A percentile compares a stretch with the other conserved stretches of the same genome.
These are phyloP conservation scores for Myzus persicae DNA, from an alignment of 1,140 invertebrate species.

Conservation along the genomic window DNA sequence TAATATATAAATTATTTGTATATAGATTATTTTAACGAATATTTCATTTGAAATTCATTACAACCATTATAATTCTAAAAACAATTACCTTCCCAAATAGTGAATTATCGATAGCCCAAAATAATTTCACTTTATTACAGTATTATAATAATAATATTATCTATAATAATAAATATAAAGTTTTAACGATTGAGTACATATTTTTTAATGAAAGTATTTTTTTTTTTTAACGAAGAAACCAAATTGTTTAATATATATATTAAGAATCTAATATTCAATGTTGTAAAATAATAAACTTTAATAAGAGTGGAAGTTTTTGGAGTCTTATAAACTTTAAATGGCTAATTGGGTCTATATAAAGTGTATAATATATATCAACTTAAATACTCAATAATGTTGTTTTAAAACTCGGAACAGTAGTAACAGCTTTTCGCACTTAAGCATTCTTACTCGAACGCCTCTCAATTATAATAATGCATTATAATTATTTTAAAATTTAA, in stretches of 20 bases:
- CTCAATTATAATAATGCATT: not conserved
- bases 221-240: not conserved
- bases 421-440: not conserved
- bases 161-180: conserved; percentile 8
- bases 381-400: conserved; percentile 6
- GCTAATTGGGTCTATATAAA: not conserved
- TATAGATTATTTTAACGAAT: too few species aligned
- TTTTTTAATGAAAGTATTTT: not conserved
- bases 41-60: too few species aligned
- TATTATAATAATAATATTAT: too few species aligned
- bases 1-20: too few species aligned
- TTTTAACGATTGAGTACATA: not conserved
- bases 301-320: not conserved
- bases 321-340: conserved; percentile 18
- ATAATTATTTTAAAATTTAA: not conserved
- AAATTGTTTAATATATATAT: conserved; percentile 13
- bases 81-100: not conserved
- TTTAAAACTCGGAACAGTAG: not conserved
- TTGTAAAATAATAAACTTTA: conserved; percentile 14
- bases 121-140: not conserved
- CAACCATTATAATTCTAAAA: not conserved
- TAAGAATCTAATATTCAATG: not conserved
- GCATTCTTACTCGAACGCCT: not conserved
- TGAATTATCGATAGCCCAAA: not conserved
- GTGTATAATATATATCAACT: conserved; percentile 6